Evolutionary conservation across 2,113 vertebrate species (phyloP).

Genomic region (Eolophus roseicapilla): DNA sequence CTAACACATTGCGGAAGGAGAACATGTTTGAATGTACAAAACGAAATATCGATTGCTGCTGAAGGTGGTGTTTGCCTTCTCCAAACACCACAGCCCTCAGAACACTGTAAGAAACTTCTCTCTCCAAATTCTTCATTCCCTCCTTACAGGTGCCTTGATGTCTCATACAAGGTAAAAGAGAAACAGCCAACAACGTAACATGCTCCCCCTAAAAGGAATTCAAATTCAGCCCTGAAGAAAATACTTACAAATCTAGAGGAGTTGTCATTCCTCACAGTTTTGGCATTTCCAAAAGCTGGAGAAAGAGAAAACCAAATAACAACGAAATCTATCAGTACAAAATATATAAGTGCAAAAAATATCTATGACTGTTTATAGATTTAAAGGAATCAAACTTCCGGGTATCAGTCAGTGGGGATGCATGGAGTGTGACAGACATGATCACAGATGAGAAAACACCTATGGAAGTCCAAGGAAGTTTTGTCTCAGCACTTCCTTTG

Average conservation of each 20-base stretch:
- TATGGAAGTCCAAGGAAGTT: neutral
- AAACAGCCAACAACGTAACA: neutral
- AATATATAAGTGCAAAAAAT: neutral
- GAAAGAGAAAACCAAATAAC: conserved; percentile 44
- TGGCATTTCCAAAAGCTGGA: conserved; percentile 97
- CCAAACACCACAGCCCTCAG: neutral
- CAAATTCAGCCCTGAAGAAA: neutral
- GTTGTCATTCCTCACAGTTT: conserved; percentile 97
- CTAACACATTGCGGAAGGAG: neutral
- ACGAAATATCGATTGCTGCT: neutral
- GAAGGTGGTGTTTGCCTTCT: neutral
- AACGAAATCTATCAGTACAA: neutral
- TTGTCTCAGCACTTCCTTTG: neutral
- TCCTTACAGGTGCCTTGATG: neutral
- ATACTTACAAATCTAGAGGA: conserved; percentile 99
- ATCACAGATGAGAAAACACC: neutral
- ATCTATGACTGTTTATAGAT: neutral
- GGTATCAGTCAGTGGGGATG: neutral
- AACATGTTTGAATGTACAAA: accelerated
- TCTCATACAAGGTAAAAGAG: neutral
- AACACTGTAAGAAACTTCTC: neutral
- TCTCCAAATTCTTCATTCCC: neutral
- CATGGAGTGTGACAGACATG: neutral
- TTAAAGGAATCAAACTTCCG: neutral
- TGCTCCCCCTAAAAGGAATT: neutral